phyloP scores from a whole-genome alignment of 1,140 invertebrate genomes.

The Ylistrum balloti region DNA sequence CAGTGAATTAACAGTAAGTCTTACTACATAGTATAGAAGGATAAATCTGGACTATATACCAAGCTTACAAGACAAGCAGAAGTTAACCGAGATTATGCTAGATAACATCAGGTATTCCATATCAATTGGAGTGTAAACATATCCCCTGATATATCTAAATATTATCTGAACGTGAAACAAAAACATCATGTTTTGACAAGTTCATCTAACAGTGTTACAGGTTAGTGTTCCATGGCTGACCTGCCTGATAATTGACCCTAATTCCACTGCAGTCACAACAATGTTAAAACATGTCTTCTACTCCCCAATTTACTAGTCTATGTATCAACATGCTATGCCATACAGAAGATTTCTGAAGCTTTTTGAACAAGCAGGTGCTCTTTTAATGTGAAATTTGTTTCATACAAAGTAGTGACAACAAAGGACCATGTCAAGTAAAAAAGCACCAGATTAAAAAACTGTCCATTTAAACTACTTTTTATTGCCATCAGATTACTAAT shows the following conservation, averaged over 20 bases:
- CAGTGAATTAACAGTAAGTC: too few relatives aligned
- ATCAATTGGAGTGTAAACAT: not conserved
- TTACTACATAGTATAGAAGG: too few relatives aligned
- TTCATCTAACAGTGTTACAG: not conserved
- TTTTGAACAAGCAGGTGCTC: not conserved
- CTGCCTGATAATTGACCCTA: constrained; percentile 26
- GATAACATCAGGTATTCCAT: not conserved
- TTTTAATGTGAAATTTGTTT: not conserved
- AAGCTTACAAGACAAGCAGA: not conserved
- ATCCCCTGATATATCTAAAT: not conserved
- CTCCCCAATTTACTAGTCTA: not conserved
- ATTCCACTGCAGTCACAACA: not conserved
- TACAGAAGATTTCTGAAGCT: not conserved
- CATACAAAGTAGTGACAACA: not conserved
- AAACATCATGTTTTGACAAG: constrained; percentile 21
- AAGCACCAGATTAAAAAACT: not conserved
- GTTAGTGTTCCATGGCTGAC: not conserved
- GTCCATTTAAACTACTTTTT: not conserved
- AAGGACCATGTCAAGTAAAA: not conserved
- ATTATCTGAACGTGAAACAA: not conserved
- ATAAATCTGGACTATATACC: not conserved
- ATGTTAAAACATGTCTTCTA: not conserved
- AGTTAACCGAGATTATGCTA: not conserved
- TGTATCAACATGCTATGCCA: not conserved
- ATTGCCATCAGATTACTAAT: not conserved